Evolutionary conservation across 2,797 vertebrate species (phyloP), one percentile per base, ranked within the genome.

Genomic region (Oreortyx pictus): DNA sequence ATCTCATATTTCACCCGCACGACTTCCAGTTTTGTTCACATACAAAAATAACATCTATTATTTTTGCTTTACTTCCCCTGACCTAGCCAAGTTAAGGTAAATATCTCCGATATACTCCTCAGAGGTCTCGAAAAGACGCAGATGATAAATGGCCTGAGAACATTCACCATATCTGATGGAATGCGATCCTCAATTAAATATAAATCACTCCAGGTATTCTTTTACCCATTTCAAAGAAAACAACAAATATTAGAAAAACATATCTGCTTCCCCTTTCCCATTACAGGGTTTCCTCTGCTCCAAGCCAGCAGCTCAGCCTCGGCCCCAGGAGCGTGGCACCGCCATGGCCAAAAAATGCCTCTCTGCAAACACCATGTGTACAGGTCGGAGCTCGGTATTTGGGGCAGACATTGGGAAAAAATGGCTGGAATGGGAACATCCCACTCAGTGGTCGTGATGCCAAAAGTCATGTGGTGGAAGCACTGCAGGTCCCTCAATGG

Each of bases 131-230:
- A 88, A 96, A 93, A 96, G 81, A 88, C 81, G 95, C 89, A 41
- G 82, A 60, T 89, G 92, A 97, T 95, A 97, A 97, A 96, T 83
- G 91, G 92, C 93, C 92, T 94, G 86, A 91, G 81, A 90, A 94
- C 89, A 82, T 89, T 82, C 93, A 90, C 82, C 85, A 27, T 96
- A 96, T 96, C 96, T 95, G 96, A 97, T 97, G 95, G 94, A 96
- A 97, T 91, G 90, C 79, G 93, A 96, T 95, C 91, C 91, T 95
- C 96, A 95, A 95, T 97, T 97, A 95, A 93, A 93, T 91, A 96
- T 95, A 97, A 97, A 97, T 97, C 96, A 96, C 89, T 96, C 90
- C 96, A 97, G 96, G 96, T 97, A 96, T 96, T 96, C 95, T 96
- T 95, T 95, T 89, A 77, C 93, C 86, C 77, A 68, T 95, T 97